Conservation (phyloP, 2,888 invertebrate genomes). For the Bombylius discolor region DNA sequence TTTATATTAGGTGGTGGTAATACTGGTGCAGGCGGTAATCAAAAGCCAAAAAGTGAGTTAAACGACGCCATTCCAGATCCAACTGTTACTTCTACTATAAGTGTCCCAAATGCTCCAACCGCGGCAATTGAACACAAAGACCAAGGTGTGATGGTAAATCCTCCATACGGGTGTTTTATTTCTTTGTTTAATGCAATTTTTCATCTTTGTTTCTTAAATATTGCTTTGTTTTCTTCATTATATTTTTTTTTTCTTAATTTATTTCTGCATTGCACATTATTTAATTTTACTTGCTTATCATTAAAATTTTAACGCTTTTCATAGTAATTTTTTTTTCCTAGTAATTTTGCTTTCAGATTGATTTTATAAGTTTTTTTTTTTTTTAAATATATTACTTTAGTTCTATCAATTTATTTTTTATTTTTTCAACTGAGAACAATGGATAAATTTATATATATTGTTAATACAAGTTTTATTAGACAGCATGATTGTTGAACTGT, state of each 20-base stretch:
- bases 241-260: not conserved
- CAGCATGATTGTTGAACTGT: too few relatives aligned
- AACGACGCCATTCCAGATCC: conserved; percentile 22
- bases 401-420: not conserved
- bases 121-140: conserved; percentile 37
- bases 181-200: too few relatives aligned
- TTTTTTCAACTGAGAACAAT: not conserved
- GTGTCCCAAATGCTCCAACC: conserved; percentile 17
- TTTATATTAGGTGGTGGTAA: conserved; percentile 26
- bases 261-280: not conserved
- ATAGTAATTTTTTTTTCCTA: not conserved
- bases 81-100: conserved; percentile 15
- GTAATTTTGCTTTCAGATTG: not conserved
- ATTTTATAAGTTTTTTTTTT: not conserved
- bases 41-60: conserved; percentile 55
- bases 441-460: not conserved
- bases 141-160: conserved; percentile 39
- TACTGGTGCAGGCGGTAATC: conserved; percentile 25
- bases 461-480: too few relatives aligned
- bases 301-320: not conserved
- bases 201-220: not conserved
- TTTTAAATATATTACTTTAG: not conserved
- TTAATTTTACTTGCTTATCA: too few relatives aligned
- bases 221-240: not conserved
- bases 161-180: conserved; percentile 17